Conservation (phyloP, 2,888 invertebrate genomes). For the Lepidocyrtoides sp. region DNA sequence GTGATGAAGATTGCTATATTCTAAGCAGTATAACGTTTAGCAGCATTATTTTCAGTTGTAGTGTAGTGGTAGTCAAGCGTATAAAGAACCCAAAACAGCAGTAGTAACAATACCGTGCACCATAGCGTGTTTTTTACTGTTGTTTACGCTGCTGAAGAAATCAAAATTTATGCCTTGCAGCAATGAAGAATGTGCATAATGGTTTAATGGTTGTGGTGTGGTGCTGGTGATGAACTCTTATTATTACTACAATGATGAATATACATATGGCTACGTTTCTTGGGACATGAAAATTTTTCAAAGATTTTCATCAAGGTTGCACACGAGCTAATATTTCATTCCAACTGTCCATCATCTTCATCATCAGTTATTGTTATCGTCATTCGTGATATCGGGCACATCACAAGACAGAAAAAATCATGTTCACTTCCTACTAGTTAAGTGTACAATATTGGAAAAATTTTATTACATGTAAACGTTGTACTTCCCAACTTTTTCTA, state of each 20-base stretch:
- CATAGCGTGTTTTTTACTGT: neutral
- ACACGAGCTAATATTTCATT: constrained; percentile 71
- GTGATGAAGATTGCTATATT: constrained; percentile 18
- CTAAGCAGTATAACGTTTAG: neutral
- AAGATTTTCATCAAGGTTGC: constrained; percentile 66
- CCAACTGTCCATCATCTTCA: constrained; percentile 57
- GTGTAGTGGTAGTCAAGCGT: neutral
- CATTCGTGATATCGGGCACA: neutral
- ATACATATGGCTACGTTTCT: constrained; percentile 3
- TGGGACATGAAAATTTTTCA: constrained; percentile 4
- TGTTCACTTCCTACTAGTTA: neutral
- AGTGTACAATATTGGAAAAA: neutral
- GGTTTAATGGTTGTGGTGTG: constrained; percentile 1
- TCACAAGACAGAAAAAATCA: neutral
- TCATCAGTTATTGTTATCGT: constrained; percentile 21
- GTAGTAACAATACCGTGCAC: constrained; percentile 8
- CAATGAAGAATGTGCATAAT: constrained; percentile 30
- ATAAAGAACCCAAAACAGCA: constrained; percentile 26
- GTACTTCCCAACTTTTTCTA: neutral
- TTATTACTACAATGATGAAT: neutral
- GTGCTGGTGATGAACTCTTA: constrained; percentile 2
- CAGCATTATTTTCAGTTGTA: no score
- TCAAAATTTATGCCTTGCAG: constrained; percentile 68
- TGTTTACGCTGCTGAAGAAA: constrained; percentile 8
- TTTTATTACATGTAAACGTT: neutral